Conservation (phyloP, 2,113 vertebrate genomes). For the Laticauda colubrina region DNA sequence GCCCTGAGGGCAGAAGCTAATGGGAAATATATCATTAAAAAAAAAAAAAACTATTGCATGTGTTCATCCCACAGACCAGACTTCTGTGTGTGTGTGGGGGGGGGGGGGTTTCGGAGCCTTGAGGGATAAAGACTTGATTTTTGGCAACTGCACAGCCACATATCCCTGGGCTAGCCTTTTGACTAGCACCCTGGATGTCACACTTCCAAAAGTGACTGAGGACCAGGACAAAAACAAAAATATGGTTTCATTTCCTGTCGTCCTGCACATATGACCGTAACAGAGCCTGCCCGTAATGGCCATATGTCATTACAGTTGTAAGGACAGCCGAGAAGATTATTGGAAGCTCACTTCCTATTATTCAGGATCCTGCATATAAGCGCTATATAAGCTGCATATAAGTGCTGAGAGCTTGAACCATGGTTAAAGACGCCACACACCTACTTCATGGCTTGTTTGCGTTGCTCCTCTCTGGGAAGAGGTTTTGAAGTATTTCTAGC, state of each 20-base stretch:
- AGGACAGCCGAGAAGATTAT: too few relatives aligned
- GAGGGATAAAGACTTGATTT: not conserved
- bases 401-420: too few relatives aligned
- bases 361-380: too few relatives aligned
- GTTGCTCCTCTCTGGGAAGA: too few relatives aligned
- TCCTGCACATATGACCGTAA: not conserved
- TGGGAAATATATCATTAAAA: not conserved
- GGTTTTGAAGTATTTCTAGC: too few relatives aligned
- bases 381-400: too few relatives aligned
- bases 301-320: not conserved
- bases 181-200: not conserved
- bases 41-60: not conserved
- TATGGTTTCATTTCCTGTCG: not conserved
- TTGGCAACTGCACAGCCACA: not conserved
- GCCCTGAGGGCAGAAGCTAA: not conserved
- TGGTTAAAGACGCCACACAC: too few relatives aligned
- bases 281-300: not conserved
- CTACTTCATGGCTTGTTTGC: too few relatives aligned
- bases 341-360: too few relatives aligned
- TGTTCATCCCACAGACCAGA: not conserved
- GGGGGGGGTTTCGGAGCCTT: not conserved
- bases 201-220: not conserved
- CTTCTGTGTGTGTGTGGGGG: too few relatives aligned
- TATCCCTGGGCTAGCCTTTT: not conserved
- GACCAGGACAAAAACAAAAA: not conserved